Base-by-base conservation (phyloP, 2,797 vertebrate species). In the Lophius americanus region DNA sequence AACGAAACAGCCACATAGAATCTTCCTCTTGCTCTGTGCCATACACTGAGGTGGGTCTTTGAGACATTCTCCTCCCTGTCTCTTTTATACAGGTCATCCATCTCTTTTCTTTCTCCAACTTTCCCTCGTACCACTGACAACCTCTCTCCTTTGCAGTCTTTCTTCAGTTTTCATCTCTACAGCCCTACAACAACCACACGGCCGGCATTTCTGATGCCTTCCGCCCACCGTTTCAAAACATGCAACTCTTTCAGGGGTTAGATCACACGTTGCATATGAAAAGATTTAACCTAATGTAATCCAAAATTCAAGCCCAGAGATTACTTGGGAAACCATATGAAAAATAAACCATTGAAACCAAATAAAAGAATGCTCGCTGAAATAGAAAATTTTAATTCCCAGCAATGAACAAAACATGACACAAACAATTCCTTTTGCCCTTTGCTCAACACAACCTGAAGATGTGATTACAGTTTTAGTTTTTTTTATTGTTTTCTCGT, bases 211-310 rank as follows among this genome's bases (percentile, higher is more conserved):
- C 78, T 41, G 63, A 80, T 79, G 78, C 73, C 63, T 80, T 83
- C 81, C 86, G 62, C 84, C 87, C 86, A 84, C 85, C 67, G 76
- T 82, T 85, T 84, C 77, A 79, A 23, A 23, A 85, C 71, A 87
- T 38, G 67, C 59, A 82, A 82, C 72, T 62, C 54, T 68, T 70
- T 85, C 70, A 56, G 73, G 63, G 80, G 72, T 88, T 85, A 79
- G 81, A 76, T 86, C 79, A 81, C 82, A 72, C 75, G 2, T 79
- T 81, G 76, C 84, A 82, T 82, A 23, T 84, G 77, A 83, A 74
- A 72, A 77, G 79, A 87, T 84, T 82, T 84, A 82, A 77, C 58
- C 60, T 70, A 82, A 81, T 72, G 52, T 71, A 81, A 84, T 86
- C 67, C 72, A 85, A 80, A 81, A 77, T 63, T 62, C 72, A 61